These are phyloP conservation scores for Gallinago undulata DNA, from an alignment of 2,113 vertebrate species.

Conservation along the genomic window DNA sequence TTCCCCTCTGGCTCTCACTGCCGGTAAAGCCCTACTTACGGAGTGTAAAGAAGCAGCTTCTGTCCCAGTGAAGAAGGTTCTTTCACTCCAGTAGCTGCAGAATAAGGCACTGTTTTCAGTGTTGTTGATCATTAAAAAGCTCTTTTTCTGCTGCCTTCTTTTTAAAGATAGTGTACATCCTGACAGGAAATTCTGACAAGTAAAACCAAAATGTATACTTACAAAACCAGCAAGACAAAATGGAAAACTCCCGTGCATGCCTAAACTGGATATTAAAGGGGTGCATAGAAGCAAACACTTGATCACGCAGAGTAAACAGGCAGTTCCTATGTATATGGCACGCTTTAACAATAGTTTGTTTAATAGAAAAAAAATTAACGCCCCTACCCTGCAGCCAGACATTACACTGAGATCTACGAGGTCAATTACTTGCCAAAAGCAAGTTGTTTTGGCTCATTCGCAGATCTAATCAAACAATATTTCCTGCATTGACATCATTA, in stretches of 20 bases:
- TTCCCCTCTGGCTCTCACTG: background rate
- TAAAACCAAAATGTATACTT: background rate
- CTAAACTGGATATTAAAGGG: background rate
- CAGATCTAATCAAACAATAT: background rate
- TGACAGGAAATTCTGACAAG: background rate
- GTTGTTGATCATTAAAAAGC: background rate
- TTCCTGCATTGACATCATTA: background rate
- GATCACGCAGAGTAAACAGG: background rate
- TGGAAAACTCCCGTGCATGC: background rate
- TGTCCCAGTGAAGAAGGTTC: background rate
- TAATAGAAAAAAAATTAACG: background rate
- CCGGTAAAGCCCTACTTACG: rapidly evolving
- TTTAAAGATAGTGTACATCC: background rate
- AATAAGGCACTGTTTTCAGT: constrained; percentile 14
- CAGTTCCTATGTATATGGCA: background rate
- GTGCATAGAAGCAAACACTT: background rate
- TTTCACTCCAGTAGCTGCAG: background rate
- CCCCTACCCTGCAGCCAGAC: background rate
- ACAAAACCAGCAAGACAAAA: background rate
- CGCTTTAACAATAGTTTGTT: background rate
- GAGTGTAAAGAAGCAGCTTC: background rate
- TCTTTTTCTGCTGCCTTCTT: constrained; percentile 9
- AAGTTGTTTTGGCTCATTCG: background rate
- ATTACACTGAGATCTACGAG: background rate
- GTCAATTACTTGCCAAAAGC: background rate